Base-by-base conservation (phyloP, 2,888 invertebrate genomes). In the Scaptomyza cyrtandrae region DNA sequence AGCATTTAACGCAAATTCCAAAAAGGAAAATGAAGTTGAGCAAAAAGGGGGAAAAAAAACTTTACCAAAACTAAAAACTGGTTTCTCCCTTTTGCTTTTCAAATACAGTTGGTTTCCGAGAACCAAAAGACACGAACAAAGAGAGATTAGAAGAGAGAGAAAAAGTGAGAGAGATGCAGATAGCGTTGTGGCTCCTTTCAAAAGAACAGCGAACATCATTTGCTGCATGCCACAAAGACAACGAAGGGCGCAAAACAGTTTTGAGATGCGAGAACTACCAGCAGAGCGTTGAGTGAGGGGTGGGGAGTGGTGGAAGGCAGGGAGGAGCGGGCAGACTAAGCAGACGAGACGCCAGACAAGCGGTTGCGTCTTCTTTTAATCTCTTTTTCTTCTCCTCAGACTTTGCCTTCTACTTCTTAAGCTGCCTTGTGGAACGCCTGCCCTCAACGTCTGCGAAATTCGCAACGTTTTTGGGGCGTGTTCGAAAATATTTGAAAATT, bases 61-160 rank as follows among this genome's bases (percentile, higher is more conserved):
- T 54, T 14, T 3, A 39, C n/a, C 4, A 80, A 70, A 86, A 84
- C 86, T 69, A 75, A 70, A 85, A 79, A 79, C 78, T 78, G 79
- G 78, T 79, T 85, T 85, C 86, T 88, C 85, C 85, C 85, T 91
- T 91, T 91, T 90, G 85, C 91, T 91, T 91, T 91, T 91, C 89
- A 91, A 91, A 90, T 90, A 91, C 91, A 91, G 91, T 91, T 91
- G 86, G 87, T 89, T 90, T 90, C 89, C 79, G 75, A 79, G 90
- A 89, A 88, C 27, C 48, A 62, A 44, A 16, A 45, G 35, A 27
- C 24, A 56, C 10, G 1, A 29, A 33, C 9, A 33, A 10, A 33
- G 24, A 14, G 6, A 4, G 35, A 19, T 4, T n/a, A n/a, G 19
- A 11, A 52, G 14, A 19, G 10, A n/a, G 24, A 50, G n/a, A 52